Evolutionary conservation across 2,113 vertebrate genomes (phyloP), one percentile per base, ranked within the genome.

Genomic region (Heterotilapia buettikoferi): DNA sequence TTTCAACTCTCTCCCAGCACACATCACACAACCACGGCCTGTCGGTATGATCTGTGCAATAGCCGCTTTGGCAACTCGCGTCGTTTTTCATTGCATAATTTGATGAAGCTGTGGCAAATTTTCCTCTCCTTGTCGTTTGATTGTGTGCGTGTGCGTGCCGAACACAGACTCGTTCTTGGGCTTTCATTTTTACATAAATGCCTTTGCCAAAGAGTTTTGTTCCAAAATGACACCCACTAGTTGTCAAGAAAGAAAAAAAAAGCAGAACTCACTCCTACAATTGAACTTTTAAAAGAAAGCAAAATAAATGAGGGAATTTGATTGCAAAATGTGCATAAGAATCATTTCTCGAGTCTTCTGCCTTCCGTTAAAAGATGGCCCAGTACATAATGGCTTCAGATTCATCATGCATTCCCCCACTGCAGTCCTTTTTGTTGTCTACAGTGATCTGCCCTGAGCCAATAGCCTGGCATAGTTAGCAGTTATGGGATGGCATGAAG

Each of bases 181-280:
- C 91, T 91, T 92, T 90, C 80, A 88, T 82, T 94, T 92, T 83
- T 88, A 94, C 88, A 89, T 86, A 66, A 89, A 66, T 18, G 82
- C 57, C 47, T 84, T 24, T 40, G 93, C 92, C 90, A 90, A 82
- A 84, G 82, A 83, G 66, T 90, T 90, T 68, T 63, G 78, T 89
- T 94, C 90, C 88, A 93, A 93, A 91, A 90, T 52, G 68, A 94
- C 91, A 83, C 93, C 93, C 92, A 93, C 90, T 81, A 89, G 53
- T 90, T 89, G 83, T 85, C 71, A 88, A 76, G 84, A 94, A 92
- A 86, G 88, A 90, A 88, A 73, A 81, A 88, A 90, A 89, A 63
- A 66, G 68, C 82, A 88, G 47, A 45, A 76, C 52, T 85, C 85
- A 88, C 88, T 94, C 91, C 88, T 89, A 89, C 92, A 93, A 87